Percentiles rank a stretch among this genome's conserved stretches.
Conservation (phyloP, 2,888 invertebrate species). For the Scaptomyza reducta region DNA sequence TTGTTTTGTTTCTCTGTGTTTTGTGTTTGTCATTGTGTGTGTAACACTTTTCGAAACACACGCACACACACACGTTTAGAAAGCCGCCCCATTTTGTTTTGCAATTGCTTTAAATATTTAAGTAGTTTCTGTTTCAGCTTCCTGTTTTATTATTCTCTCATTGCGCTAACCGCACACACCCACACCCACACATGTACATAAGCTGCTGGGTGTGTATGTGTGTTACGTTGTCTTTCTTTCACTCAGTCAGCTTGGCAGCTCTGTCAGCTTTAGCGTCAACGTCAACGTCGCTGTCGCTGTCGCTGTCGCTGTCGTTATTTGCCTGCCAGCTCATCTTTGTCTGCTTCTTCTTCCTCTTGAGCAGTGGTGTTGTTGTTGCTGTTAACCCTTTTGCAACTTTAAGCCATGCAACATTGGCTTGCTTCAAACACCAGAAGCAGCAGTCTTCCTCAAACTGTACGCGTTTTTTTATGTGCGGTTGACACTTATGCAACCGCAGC, state of each 20-base stretch:
- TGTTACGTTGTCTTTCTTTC: slow-evolving; percentile 39
- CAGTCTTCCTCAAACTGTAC: slow-evolving; percentile 58
- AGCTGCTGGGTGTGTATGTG: slow-evolving; percentile 7
- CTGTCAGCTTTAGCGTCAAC: slow-evolving; percentile 13
- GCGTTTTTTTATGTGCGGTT: slow-evolving; percentile 52
- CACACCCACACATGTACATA: slow-evolving; percentile 4
- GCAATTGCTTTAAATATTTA: slow-evolving; percentile 75
- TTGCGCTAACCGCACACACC: slow-evolving; percentile 54
- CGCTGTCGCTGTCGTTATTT: slow-evolving; percentile 29
- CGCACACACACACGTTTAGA: slow-evolving; percentile 6
- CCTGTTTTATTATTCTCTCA: slow-evolving; percentile 63
- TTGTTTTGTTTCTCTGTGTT: slow-evolving; percentile 7
- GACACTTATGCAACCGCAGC: slow-evolving; percentile 73
- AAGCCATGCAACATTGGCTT: slow-evolving; percentile 38
- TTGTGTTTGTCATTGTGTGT: slow-evolving; percentile 32
- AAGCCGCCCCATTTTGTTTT: slow-evolving; percentile 25
- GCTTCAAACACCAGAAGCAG: slow-evolving; percentile 21
- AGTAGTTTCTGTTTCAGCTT: slow-evolving; percentile 64
- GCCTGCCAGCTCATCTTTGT: too few relatives aligned
- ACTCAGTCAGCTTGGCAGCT: slow-evolving; percentile 30
- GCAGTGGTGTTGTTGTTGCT: slow-evolving; percentile 7
- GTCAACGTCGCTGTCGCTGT: slow-evolving; percentile 23
- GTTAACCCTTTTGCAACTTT: slow-evolving; percentile 36
- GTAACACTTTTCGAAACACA: slow-evolving; percentile 16
- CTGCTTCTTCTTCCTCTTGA: background rate